phyloP scores from a whole-genome alignment of 35 echinoderm and acorn worm species.

The Eucidaris tribuloides region DNA sequence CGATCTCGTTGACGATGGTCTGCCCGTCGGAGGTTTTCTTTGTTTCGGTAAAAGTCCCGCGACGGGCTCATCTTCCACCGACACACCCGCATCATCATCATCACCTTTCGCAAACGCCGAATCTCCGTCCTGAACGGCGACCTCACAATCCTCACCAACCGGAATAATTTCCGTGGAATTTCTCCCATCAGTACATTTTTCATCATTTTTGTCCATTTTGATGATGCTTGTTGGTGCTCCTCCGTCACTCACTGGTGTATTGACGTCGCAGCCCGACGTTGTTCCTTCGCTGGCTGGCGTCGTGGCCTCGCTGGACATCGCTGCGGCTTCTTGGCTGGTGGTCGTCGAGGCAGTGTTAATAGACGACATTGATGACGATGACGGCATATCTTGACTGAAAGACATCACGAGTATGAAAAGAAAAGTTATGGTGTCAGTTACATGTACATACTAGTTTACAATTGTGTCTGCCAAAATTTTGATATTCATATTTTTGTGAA shows the following conservation, averaged over 20 bases:
- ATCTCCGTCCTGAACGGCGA: neutral
- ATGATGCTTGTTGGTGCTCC: neutral
- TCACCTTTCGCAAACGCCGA: neutral
- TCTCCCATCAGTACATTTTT: neutral
- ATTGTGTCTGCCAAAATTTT: too few species aligned
- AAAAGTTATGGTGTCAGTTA: too few species aligned
- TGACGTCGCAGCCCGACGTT: slow-evolving; percentile 9
- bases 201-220: neutral
- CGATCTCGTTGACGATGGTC: neutral
- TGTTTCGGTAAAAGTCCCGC: neutral
- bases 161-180: neutral
- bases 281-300: slow-evolving; percentile 1
- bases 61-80: neutral
- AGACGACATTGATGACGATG: slow-evolving; percentile 12
- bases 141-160: neutral
- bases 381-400: neutral
- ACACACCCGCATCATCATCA: neutral
- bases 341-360: slow-evolving; percentile 15
- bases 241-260: neutral
- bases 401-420: too few species aligned
- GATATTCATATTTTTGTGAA: too few species aligned
- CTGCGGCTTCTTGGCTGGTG: neutral
- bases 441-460: too few species aligned
- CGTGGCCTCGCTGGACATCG: neutral
- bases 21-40: too few species aligned